Conservation (phyloP, 2,797 vertebrate species). For the Capromys pilorides region DNA sequence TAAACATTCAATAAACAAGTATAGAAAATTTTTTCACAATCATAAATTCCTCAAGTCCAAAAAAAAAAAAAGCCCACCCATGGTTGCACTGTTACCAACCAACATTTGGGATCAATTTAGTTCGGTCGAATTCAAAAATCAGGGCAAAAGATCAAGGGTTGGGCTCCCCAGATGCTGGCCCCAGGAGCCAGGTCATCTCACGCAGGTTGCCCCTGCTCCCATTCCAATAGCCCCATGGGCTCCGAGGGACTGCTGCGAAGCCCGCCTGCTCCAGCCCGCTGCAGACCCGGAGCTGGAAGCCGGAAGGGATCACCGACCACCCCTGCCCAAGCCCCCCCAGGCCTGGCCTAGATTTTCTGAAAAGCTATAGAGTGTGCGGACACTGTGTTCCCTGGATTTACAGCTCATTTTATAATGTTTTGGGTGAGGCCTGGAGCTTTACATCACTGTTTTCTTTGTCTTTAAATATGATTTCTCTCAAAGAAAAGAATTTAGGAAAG, state of each 20-base stretch:
- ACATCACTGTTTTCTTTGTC: conserved; percentile 58
- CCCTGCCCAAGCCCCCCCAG: not conserved
- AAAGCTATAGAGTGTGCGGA: conserved; percentile 67
- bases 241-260: not conserved
- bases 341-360: conserved; percentile 69
- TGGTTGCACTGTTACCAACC: not conserved
- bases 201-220: not conserved
- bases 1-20: conserved; percentile 14
- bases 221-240: not conserved
- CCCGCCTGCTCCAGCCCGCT: not conserved
- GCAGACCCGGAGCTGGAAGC: not conserved
- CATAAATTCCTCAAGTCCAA: not conserved
- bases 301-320: not conserved
- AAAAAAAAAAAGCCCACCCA: not conserved
- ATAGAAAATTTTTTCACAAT: not conserved
- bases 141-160: not conserved
- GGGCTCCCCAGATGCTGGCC: not conserved
- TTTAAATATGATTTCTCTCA: conserved; percentile 65
- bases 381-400: conserved; percentile 82
- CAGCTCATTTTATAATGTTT: conserved; percentile 79
- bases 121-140: not conserved
- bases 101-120: not conserved
- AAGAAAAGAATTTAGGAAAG: conserved; percentile 35
- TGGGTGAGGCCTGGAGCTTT: conserved; percentile 76
- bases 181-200: not conserved